Percentiles rank a stretch among this genome's conserved stretches.
phyloP scores from a whole-genome alignment of 1,140 invertebrate genomes.

The Meloidogyne exigua region DNA sequence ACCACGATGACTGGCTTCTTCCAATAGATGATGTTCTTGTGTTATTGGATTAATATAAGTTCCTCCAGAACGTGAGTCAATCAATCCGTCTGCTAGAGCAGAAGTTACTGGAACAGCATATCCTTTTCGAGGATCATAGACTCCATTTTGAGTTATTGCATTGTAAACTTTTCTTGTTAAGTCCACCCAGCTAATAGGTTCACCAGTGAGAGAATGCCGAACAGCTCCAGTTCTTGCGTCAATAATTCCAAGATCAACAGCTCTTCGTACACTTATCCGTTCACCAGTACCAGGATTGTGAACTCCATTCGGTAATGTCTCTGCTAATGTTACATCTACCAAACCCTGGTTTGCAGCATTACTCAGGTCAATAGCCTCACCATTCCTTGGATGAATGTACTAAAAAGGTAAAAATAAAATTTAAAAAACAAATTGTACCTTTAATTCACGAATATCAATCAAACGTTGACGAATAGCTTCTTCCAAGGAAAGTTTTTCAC shows the following conservation, averaged over 20 bases:
- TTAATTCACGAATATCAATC: slow-evolving; percentile 60
- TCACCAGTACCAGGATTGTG: slow-evolving; percentile 64
- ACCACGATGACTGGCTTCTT: slow-evolving; percentile 80
- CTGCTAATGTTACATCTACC: slow-evolving; percentile 62
- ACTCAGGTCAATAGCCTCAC: slow-evolving; percentile 52
- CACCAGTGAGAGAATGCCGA: slow-evolving; percentile 53
- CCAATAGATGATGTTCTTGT: slow-evolving; percentile 72
- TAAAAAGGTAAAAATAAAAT: not conserved
- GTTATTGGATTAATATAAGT: slow-evolving; percentile 77
- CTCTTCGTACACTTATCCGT: slow-evolving; percentile 76
- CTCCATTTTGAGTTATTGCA: slow-evolving; percentile 58
- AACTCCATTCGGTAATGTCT: slow-evolving; percentile 58
- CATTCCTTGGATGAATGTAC: slow-evolving; percentile 55
- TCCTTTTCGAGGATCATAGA: slow-evolving; percentile 73
- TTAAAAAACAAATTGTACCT: too few species aligned
- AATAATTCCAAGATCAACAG: slow-evolving; percentile 77
- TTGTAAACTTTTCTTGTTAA: slow-evolving; percentile 60
- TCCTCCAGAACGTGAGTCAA: slow-evolving; percentile 79
- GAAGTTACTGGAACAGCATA: slow-evolving; percentile 75
- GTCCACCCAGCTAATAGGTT: slow-evolving; percentile 58
- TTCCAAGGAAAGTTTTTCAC: slow-evolving; percentile 62
- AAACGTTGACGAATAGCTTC: slow-evolving; percentile 64
- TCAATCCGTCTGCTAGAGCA: slow-evolving; percentile 80
- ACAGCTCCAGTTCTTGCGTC: slow-evolving; percentile 82
- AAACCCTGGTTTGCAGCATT: slow-evolving; percentile 61